Conservation (phyloP, 2,888 invertebrate species). For the Xestobium rufovillosum region DNA sequence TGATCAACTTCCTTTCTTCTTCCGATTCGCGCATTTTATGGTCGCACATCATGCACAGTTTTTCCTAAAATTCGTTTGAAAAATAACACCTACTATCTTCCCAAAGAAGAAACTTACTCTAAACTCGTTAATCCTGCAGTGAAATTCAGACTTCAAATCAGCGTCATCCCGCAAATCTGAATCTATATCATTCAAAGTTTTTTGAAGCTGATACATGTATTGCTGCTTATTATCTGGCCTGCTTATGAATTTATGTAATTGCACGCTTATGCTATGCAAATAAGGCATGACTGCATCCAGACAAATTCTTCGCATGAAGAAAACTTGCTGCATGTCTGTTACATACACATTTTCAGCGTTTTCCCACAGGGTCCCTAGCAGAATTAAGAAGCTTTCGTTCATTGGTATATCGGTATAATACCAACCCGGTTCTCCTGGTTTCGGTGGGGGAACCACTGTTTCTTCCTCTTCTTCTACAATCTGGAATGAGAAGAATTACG, state of each 20-base stretch:
- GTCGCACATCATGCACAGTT: slow-evolving; percentile 52
- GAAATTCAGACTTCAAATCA: slow-evolving; percentile 56
- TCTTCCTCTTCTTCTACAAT: slow-evolving; percentile 9
- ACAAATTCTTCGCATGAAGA: slow-evolving; percentile 51
- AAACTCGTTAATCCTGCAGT: slow-evolving; percentile 43
- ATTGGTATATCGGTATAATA: slow-evolving; percentile 37
- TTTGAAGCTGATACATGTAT: slow-evolving; percentile 51
- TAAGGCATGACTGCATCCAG: slow-evolving; percentile 52
- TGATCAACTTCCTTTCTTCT: slow-evolving; percentile 46
- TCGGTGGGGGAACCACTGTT: slow-evolving; percentile 18
- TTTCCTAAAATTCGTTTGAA: no score
- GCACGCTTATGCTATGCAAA: slow-evolving; percentile 46
- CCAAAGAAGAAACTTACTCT: no score
- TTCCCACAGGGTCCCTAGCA: slow-evolving; percentile 43
- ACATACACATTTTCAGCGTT: slow-evolving; percentile 42
- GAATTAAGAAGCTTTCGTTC: slow-evolving; percentile 29
- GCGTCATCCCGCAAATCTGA: slow-evolving; percentile 50
- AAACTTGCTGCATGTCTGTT: slow-evolving; percentile 48
- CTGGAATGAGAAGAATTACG: neutral
- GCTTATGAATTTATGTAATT: slow-evolving; percentile 49
- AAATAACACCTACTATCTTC: no score
- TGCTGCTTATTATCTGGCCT: slow-evolving; percentile 54
- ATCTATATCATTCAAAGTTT: slow-evolving; percentile 52
- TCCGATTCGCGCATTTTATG: slow-evolving; percentile 49
- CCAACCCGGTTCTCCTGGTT: slow-evolving; percentile 38